Base-by-base conservation (phyloP, 2,888 invertebrate genomes). In the Sphinx pinastri region DNA sequence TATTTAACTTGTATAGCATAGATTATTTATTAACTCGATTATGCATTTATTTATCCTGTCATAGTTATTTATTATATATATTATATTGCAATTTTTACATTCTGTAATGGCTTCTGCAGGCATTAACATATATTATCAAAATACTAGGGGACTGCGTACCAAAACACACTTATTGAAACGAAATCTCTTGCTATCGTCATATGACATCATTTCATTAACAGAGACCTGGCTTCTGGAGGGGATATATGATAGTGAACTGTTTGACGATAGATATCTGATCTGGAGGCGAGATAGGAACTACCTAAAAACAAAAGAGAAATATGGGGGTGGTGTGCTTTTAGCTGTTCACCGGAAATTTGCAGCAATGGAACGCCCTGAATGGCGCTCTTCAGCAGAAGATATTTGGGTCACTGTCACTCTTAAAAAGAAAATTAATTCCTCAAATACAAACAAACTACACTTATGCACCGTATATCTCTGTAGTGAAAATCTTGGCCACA, bases 371-470 rank as follows among this genome's bases (percentile, higher is more conserved):
- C 55, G 55, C 16, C 55, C 55, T 2, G 55, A 55, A 55, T 55
- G 55, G 55, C 16, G 55, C n/a, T 55, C 55, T 55, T 19, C 55
- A 16, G 55, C 55, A 19, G 55, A 55, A 10, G 55, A 55, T 55
- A 55, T 55, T 8, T 55, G 55, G 55, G 55, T 55, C 25, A 25
- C 25, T 2, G 25, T 25, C 25, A 25, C 25, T 25, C 25, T 25
- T 25, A 25, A 25, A 25, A 55, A 55, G 3, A 19, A 19, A 16
- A 16, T 2, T 1, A 19, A 8, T 55, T n/a, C 16, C 6, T 6
- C 55, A 16, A 6, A 0, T 7, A 8, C 19, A 8, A 55, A 16
- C 11, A 55, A 55, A 10, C 0, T 55, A 16, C 55, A 55, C 10
- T 8, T 55, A 2, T 19, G 55, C 19, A 55, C 55, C 7, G 5